phyloP scores from a whole-genome alignment of 2,888 invertebrate genomes.

The Polydrusus pterygomalis region DNA sequence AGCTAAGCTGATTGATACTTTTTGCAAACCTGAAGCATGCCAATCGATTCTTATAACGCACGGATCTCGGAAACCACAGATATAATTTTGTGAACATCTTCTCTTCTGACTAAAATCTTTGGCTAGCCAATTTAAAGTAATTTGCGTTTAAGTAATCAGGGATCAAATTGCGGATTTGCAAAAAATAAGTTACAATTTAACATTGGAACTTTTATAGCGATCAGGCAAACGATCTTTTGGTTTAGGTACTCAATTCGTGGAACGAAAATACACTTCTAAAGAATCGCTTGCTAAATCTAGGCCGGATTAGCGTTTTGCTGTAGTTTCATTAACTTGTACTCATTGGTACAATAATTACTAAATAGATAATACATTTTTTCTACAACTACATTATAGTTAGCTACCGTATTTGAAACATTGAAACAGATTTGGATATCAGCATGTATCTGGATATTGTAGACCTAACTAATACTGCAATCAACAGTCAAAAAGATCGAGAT shows the following conservation, averaged over 20 bases:
- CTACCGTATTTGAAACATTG: neutral
- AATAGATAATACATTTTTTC: neutral
- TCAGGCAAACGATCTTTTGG: too few relatives aligned
- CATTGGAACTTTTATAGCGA: conserved; percentile 1
- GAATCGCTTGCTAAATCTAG: neutral
- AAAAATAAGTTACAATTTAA: conserved; percentile 10
- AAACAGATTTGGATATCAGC: neutral
- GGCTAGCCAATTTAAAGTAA: too few relatives aligned
- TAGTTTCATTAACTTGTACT: neutral
- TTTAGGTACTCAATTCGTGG: too few relatives aligned
- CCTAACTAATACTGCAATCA: neutral
- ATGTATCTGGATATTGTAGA: conserved; percentile 4
- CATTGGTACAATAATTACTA: neutral
- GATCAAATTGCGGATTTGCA: neutral
- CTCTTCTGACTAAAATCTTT: too few relatives aligned
- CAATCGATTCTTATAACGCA: too few relatives aligned
- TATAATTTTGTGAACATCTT: too few relatives aligned
- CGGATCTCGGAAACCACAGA: too few relatives aligned
- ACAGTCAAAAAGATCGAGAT: neutral
- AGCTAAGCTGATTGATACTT: neutral
- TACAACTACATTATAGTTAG: conserved; percentile 3
- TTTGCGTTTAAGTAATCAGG: too few relatives aligned
- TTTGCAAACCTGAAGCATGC: too few relatives aligned
- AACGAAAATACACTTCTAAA: too few relatives aligned
- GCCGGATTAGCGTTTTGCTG: conserved; percentile 27